Percentiles rank a stretch among this genome's conserved stretches.
Evolutionary conservation across 1,140 invertebrate species (phyloP).

Genomic region (Leguminivora glycinivorella): DNA sequence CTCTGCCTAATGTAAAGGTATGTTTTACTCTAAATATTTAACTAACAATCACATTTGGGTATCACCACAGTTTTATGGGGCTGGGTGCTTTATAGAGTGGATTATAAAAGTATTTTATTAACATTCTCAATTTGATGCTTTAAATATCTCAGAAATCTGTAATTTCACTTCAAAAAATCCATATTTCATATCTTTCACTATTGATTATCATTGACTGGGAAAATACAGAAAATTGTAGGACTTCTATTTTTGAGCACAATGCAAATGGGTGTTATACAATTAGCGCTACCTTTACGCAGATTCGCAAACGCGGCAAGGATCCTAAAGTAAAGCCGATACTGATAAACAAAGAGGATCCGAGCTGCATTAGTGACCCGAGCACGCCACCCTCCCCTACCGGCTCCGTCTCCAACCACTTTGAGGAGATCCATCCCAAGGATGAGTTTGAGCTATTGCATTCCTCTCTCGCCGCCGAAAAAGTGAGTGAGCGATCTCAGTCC

Average conservation of each 20-base stretch:
- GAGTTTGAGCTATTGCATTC: constrained; percentile 84
- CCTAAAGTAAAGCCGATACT: constrained; percentile 78
- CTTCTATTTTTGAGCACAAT: neutral
- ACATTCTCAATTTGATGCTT: neutral
- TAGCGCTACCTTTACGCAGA: constrained; percentile 59
- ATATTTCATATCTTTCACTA: too few relatives aligned
- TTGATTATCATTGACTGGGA: neutral
- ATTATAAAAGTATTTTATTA: neutral
- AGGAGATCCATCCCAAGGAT: constrained; percentile 88
- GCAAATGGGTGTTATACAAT: constrained; percentile 6
- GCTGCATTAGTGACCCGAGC: constrained; percentile 73
- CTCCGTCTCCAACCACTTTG: constrained; percentile 84
- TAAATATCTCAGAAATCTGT: neutral
- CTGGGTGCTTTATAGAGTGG: constrained; percentile 18
- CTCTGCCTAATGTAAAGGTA: constrained; percentile 68
- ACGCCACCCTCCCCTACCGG: constrained; percentile 52
- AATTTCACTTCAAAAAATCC: too few relatives aligned
- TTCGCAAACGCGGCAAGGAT: constrained; percentile 78
- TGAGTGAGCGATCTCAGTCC: constrained; percentile 54
- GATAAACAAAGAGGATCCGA: constrained; percentile 78
- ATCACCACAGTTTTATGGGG: neutral
- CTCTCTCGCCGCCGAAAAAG: constrained; percentile 67
- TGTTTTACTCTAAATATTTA: constrained; percentile 6
- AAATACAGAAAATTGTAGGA: neutral
- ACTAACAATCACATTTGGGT: neutral